Evolutionary conservation across 2,797 vertebrate genomes (phyloP).

Genomic region (Hemitrygon akajei): DNA sequence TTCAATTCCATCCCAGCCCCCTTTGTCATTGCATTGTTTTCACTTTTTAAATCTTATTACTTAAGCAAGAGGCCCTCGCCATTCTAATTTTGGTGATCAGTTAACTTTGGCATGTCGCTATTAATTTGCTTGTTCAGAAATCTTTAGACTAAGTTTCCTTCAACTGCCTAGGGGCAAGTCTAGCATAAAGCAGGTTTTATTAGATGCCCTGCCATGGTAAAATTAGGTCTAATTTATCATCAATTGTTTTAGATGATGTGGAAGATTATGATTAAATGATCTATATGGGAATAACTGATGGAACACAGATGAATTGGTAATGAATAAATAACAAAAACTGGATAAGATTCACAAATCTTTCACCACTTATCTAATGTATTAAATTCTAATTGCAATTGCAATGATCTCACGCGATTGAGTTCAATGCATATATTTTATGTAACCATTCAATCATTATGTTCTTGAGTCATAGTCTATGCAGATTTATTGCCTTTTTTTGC

Average conservation of each 20-base stretch:
- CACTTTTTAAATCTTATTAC: background rate
- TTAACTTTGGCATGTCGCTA: background rate
- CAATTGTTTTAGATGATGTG: background rate
- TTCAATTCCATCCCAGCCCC: background rate
- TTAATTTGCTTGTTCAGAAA: background rate
- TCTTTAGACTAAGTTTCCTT: background rate
- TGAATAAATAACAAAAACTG: background rate
- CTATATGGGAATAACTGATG: background rate
- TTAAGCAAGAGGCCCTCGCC: background rate
- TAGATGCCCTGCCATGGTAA: background rate
- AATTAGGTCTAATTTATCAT: background rate
- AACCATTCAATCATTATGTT: background rate
- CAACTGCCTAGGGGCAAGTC: background rate
- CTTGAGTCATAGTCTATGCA: background rate
- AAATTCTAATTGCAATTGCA: background rate
- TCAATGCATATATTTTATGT: background rate
- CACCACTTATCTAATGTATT: background rate
- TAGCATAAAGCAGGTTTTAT: background rate
- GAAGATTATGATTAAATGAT: background rate
- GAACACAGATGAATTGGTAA: background rate
- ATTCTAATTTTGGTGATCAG: background rate
- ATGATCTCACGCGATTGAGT: background rate
- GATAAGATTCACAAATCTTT: constrained; percentile 13
- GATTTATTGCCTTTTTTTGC: background rate
- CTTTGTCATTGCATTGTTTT: background rate